Conservation (phyloP, 2,888 invertebrate genomes). For the Pocota personata region DNA sequence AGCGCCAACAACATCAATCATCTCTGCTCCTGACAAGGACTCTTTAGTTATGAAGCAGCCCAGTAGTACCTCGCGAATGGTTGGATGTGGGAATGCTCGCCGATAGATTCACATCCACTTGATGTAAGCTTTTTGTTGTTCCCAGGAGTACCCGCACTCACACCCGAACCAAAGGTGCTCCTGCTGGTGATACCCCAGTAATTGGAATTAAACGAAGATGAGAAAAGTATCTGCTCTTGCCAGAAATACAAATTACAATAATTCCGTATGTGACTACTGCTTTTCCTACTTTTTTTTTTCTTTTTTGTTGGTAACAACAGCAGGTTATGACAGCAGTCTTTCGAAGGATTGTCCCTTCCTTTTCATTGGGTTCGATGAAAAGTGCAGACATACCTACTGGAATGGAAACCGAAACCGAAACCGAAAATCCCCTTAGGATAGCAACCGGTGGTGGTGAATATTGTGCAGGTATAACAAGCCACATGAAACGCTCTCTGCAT, state of each 20-base stretch:
- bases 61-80: constrained; percentile 1
- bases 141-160: neutral
- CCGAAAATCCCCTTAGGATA: constrained; percentile 41
- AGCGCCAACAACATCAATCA: constrained; percentile 69
- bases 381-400: constrained; percentile 35
- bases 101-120: constrained; percentile 69
- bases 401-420: constrained; percentile 21
- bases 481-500: constrained; percentile 7
- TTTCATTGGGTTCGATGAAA: constrained; percentile 53
- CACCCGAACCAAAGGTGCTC: constrained; percentile 51
- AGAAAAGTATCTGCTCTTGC: constrained; percentile 57
- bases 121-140: constrained; percentile 66
- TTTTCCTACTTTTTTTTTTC: neutral
- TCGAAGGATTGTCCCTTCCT: constrained; percentile 53
- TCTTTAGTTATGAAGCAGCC: constrained; percentile 59
- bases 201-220: constrained; percentile 73
- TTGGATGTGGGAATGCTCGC: constrained; percentile 22
- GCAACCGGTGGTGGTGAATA: constrained; percentile 62
- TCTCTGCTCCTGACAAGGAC: constrained; percentile 69
- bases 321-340: constrained; percentile 68
- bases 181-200: constrained; percentile 56
- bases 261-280: constrained; percentile 59
- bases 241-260: constrained; percentile 71
- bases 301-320: constrained; percentile 59
- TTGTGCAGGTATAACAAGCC: constrained; percentile 60